Percentiles rank a stretch among this genome's conserved stretches.
phyloP scores from a whole-genome alignment of 2,888 invertebrate species.

The Pycnomerus fuliginosus region DNA sequence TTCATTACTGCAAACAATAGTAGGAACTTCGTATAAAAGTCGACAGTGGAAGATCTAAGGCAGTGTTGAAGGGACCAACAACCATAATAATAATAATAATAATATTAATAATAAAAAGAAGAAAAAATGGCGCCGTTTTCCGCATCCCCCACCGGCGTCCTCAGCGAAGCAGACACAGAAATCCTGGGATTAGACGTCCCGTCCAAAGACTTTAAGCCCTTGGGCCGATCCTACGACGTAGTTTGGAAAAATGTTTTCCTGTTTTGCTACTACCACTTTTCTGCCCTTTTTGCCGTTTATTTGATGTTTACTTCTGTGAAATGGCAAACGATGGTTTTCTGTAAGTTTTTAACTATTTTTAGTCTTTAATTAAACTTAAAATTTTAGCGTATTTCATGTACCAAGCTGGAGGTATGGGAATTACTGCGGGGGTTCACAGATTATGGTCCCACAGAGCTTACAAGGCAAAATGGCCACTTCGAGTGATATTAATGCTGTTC shows the following conservation, averaged over 20 bases:
- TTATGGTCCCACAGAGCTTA: slow-evolving; percentile 78
- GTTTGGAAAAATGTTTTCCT: slow-evolving; percentile 1
- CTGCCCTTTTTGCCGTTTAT: neutral
- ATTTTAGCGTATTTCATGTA: neutral
- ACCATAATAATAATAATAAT: too few relatives aligned
- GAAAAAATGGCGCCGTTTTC: too few relatives aligned
- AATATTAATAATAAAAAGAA: too few relatives aligned
- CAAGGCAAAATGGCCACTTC: slow-evolving; percentile 69
- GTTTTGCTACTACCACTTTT: neutral
- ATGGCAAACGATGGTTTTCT: neutral
- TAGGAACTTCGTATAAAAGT: too few relatives aligned
- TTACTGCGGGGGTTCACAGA: slow-evolving; percentile 85
- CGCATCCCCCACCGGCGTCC: too few relatives aligned
- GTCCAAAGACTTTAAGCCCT: too few relatives aligned
- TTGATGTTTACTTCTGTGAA: neutral
- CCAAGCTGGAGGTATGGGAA: slow-evolving; percentile 58
- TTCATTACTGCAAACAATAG: too few relatives aligned
- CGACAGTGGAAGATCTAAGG: too few relatives aligned
- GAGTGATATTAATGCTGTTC: slow-evolving; percentile 59
- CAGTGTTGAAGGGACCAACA: too few relatives aligned
- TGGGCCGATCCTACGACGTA: too few relatives aligned
- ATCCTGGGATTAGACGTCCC: too few relatives aligned
- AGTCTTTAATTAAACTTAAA: neutral
- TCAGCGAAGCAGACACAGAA: too few relatives aligned
- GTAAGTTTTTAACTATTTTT: neutral